These are phyloP conservation scores for Trisateles emortualis DNA, from an alignment of 2,888 invertebrate species.

Conservation along the genomic window DNA sequence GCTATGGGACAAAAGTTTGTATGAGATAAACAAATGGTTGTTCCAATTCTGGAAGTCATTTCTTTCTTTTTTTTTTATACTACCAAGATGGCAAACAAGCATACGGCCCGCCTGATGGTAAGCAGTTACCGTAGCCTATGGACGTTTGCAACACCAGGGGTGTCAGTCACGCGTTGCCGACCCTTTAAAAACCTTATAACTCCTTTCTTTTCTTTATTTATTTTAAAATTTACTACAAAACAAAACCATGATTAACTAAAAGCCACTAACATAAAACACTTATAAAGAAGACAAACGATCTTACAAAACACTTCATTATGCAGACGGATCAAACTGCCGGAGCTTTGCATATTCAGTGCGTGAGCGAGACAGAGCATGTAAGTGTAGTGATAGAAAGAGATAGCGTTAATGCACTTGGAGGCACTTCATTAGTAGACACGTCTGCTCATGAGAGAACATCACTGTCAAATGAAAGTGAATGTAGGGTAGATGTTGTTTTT, in stretches of 20 bases:
- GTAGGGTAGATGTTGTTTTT: conserved; percentile 33
- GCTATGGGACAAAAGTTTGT: too few species aligned
- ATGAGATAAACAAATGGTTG: too few species aligned
- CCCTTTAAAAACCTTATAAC: too few species aligned
- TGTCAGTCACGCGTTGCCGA: too few species aligned
- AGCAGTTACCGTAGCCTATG: too few species aligned
- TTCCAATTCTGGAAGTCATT: too few species aligned
- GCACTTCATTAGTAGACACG: conserved; percentile 71
- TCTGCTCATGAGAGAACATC: conserved; percentile 52
- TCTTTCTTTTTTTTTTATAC: too few species aligned
- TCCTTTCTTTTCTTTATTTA: neutral
- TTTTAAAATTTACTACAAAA: neutral
- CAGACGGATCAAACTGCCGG: conserved; percentile 64
- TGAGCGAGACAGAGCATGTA: conserved; percentile 49
- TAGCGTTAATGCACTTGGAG: conserved; percentile 55
- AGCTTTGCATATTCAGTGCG: conserved; percentile 52
- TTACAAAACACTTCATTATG: conserved; percentile 67
- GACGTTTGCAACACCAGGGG: too few species aligned
- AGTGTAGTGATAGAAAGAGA: conserved; percentile 50
- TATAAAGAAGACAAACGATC: conserved; percentile 41
- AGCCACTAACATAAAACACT: conserved; percentile 9
- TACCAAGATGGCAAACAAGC: too few species aligned
- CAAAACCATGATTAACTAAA: neutral
- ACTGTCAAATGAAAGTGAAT: conserved; percentile 55
- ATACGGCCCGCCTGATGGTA: too few species aligned